Base-by-base conservation (phyloP, 2,888 invertebrate genomes). In the Caenorhabditis doughertyi region DNA sequence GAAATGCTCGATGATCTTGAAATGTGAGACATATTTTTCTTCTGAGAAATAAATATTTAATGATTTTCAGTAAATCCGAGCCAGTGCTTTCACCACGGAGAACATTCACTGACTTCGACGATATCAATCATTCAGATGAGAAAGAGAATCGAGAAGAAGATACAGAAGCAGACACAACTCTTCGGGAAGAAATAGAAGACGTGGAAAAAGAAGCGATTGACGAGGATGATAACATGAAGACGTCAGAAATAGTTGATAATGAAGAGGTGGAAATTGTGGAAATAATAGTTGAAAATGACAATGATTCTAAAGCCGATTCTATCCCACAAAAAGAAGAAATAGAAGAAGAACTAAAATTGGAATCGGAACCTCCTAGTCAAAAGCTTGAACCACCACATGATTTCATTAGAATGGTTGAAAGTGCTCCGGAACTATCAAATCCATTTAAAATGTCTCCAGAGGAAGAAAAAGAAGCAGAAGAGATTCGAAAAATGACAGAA, bases 401-500 rank as follows among this genome's bases (percentile, higher is more conserved):
- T 32, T 55, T 49, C 23, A 67, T 68, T 16, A 25, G 67, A 23
- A 44, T 67, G 60, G 60, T 68, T 2, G 76, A 76, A 42, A 68
- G 60, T 60, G 76, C 76, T 60, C 76, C 68, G 16, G 67, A 76
- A 51, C 29, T 76, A n/a, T 25, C 73, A 25, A 71, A 58, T 51
- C 42, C 71, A 7, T 67, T 53, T 53, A 35, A 23, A 42, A 11
- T 11, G 42, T 62, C 73, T 35, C 65, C 65, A 27, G 65, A 79
- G 58, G 49, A 79, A 51, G 64, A 53, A 39, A 51, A 25, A 11
- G 70, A 79, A 51, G 73, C 67, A 3, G 74, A 74, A 29, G 81
- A 81, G 51, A 65, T 71, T 27, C 70, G 76, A 58, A 70, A 81
- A 64, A 71, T 81, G 76, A 76, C 76, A 11, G 81, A 81, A 76